Evolutionary conservation across 2,113 vertebrate species (phyloP), one percentile per base, ranked within the genome.

Genomic region (Cercopithecus mona): DNA sequence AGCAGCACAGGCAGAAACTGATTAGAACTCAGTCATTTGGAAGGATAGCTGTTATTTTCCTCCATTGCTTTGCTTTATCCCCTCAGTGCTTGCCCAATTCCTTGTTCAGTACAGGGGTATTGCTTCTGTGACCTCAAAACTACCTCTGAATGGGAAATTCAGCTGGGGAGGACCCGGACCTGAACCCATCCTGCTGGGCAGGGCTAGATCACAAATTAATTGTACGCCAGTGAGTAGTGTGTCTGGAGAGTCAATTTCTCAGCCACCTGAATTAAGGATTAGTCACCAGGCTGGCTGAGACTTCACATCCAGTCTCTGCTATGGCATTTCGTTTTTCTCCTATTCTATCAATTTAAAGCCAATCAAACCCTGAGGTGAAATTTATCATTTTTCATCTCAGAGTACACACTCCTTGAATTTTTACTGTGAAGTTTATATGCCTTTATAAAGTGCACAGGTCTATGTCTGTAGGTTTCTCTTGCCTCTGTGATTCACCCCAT

Each of bases 341-440:
- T n/a, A n/a, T 87, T 16, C 25, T 92, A 23, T 86, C 55, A 92
- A 76, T 94, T 90, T 70, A 20, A 89, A 93, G 79, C 30, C 55
- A 79, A 80, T 85, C 55, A 96, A 94, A 96, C 5, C 38, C 40
- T 89, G 27, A 78, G 57, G 43, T 88, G 68, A 85, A 92, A 92
- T 88, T 68, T 66, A 86, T 85, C n/a, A 50, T 75, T 72, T 93
- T 95, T 89, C 35, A 88, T 78, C 35, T 82, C 6, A 43, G 32
- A 59, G 35, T 90, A 18, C 25, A 85, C 16, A 93, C 4, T 95
- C 12, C 50, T 90, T 96, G 66, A 92, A 93, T 93, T 89, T 97
- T 96, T 73, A 96, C 12, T 64, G 52, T 64, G 40, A 90, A 50
- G 17, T 96, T 92, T 88, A 72, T 83, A 61, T 64, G n/a, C 16